These are phyloP conservation scores for Calameuta pallipes DNA, from an alignment of 2,888 invertebrate species.

Conservation along the genomic window DNA sequence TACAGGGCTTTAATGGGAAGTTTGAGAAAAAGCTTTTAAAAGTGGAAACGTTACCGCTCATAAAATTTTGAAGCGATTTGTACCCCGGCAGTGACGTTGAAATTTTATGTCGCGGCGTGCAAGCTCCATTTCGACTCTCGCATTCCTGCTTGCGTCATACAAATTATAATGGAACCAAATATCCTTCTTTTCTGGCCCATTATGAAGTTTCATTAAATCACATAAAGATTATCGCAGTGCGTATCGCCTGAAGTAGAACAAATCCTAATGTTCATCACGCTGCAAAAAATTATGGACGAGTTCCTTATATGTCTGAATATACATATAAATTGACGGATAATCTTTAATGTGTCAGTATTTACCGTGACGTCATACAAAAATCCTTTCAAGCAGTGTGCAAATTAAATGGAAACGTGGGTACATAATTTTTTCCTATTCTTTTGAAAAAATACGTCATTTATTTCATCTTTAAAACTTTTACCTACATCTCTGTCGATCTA, in stretches of 20 bases:
- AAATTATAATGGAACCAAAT: constrained; percentile 38
- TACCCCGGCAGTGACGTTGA: constrained; percentile 34
- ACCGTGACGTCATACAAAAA: not conserved
- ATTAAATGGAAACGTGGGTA: not conserved
- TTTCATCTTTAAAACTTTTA: not conserved
- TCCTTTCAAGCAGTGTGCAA: too few species aligned
- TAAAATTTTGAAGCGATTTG: constrained; percentile 61
- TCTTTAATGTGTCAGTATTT: not conserved
- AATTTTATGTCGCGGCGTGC: constrained; percentile 42
- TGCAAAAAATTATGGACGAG: too few species aligned
- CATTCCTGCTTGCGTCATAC: constrained; percentile 38
- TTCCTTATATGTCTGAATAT: too few species aligned
- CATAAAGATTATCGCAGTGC: not conserved
- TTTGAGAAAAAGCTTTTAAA: constrained; percentile 53
- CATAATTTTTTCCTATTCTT: not conserved
- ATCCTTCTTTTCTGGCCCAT: not conserved
- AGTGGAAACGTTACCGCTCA: constrained; percentile 53
- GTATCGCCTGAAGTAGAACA: not conserved
- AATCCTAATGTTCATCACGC: not conserved
- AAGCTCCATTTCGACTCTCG: constrained; percentile 33
- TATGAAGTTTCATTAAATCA: not conserved
- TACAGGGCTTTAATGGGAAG: constrained; percentile 45
- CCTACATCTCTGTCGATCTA: not conserved
- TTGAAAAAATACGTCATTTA: not conserved
- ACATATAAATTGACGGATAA: not conserved